These are phyloP conservation scores for Calephelis virginiensis DNA, from an alignment of 1,140 invertebrate genomes.

Conservation along the genomic window DNA sequence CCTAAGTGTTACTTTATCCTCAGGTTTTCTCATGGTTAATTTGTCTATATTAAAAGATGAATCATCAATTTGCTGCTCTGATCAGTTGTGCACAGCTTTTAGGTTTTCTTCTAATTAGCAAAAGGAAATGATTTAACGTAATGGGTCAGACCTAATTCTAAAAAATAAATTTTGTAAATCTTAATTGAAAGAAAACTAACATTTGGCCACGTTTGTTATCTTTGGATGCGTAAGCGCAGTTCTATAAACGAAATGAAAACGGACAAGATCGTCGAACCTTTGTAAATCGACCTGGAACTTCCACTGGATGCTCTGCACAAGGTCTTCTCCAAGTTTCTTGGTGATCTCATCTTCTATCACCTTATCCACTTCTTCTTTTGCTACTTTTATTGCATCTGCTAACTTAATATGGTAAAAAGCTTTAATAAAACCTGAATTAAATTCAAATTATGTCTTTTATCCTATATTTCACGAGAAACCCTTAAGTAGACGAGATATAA, in stretches of 20 bases:
- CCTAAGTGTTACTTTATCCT: too few relatives aligned
- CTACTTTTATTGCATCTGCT: conserved; percentile 33
- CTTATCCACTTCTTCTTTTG: conserved; percentile 55
- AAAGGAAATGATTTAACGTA: neutral
- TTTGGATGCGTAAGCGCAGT: neutral
- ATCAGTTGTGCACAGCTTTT: too few relatives aligned
- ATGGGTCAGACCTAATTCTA: too few relatives aligned
- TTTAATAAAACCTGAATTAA: conserved; percentile 8
- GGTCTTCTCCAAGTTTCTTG: conserved; percentile 52
- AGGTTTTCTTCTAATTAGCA: neutral
- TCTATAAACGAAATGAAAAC: neutral
- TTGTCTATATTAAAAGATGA: too few relatives aligned
- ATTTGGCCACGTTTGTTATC: neutral
- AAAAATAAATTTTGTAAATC: neutral
- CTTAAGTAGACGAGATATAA: too few relatives aligned
- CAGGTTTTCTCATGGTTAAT: too few relatives aligned
- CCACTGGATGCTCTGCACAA: conserved; percentile 62
- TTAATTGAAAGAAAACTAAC: neutral
- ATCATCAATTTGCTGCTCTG: too few relatives aligned
- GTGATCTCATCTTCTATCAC: conserved; percentile 68
- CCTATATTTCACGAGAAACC: too few relatives aligned
- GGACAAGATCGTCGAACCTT: conserved; percentile 35
- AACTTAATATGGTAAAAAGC: conserved; percentile 15
- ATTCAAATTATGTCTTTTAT: too few relatives aligned
- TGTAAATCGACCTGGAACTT: conserved; percentile 67